These are phyloP conservation scores for Sepioteuthis lessoniana DNA, from an alignment of 2,888 invertebrate species.

Conservation along the genomic window DNA sequence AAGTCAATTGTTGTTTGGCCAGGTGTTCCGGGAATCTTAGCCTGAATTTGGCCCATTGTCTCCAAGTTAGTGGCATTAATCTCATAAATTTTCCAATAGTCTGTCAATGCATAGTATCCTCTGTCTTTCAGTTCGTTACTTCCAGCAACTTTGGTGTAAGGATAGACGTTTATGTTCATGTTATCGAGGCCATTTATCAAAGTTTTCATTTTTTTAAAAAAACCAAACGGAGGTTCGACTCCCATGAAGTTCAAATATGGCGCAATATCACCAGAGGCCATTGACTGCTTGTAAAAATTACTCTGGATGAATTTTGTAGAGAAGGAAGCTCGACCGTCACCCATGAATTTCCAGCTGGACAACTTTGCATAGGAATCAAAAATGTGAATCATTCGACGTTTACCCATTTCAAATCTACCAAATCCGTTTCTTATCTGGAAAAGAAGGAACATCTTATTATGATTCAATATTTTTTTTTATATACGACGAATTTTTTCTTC, in stretches of 20 bases:
- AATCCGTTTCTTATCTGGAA: slow-evolving; percentile 76
- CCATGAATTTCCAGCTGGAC: slow-evolving; percentile 61
- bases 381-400: slow-evolving; percentile 60
- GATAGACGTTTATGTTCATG: slow-evolving; percentile 70
- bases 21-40: slow-evolving; percentile 52
- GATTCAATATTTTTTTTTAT: too few relatives aligned
- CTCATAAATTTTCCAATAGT: slow-evolving; percentile 70
- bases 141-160: slow-evolving; percentile 55
- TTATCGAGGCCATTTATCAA: slow-evolving; percentile 70
- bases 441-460: background rate
- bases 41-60: slow-evolving; percentile 55
- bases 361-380: slow-evolving; percentile 70
- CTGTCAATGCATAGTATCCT: slow-evolving; percentile 66
- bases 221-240: slow-evolving; percentile 64
- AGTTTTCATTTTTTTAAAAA: slow-evolving; percentile 60
- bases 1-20: slow-evolving; percentile 51
- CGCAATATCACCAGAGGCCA: slow-evolving; percentile 60
- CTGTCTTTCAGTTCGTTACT: slow-evolving; percentile 40
- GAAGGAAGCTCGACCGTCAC: slow-evolving; percentile 59
- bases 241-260: slow-evolving; percentile 68
- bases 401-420: slow-evolving; percentile 65
- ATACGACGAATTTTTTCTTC: too few relatives aligned
- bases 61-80: slow-evolving; percentile 58
- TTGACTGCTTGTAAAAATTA: slow-evolving; percentile 64
- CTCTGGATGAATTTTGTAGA: slow-evolving; percentile 65